Evolutionary conservation across 2,888 invertebrate genomes (phyloP).

Genomic region (Parapristionchus giblindavisi): DNA sequence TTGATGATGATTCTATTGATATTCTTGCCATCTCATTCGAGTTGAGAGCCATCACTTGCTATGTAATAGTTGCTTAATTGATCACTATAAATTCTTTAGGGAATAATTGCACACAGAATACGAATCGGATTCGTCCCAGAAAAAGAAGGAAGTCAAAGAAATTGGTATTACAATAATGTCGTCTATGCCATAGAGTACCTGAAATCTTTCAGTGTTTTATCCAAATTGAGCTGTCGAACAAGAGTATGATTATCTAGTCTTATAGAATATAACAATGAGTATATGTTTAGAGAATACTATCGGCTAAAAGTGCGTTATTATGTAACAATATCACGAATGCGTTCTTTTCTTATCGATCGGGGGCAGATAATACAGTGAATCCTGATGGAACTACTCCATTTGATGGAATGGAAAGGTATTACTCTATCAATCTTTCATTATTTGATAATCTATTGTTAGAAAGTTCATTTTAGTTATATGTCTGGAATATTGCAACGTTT

Average conservation of each 20-base stretch:
- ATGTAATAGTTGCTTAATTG: too few relatives aligned
- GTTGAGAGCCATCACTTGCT: too few relatives aligned
- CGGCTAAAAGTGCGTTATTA: not conserved
- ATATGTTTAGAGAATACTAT: not conserved
- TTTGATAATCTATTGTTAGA: not conserved
- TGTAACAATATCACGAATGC: not conserved
- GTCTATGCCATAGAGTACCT: constrained; percentile 4
- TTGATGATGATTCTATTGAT: too few relatives aligned
- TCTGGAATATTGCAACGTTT: too few relatives aligned
- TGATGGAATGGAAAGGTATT: constrained; percentile 2
- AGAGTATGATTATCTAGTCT: not conserved
- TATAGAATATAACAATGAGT: too few relatives aligned
- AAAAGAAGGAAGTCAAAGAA: not conserved
- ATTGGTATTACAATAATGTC: not conserved
- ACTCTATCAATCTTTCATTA: not conserved
- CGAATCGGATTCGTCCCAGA: not conserved
- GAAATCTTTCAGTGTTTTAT: not conserved
- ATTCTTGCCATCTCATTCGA: too few relatives aligned
- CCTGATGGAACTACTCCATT: not conserved
- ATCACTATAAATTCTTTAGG: too few relatives aligned
- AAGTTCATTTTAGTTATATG: not conserved
- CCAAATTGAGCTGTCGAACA: not conserved
- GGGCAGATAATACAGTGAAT: not conserved
- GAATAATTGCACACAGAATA: not conserved
- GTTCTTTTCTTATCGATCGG: not conserved